Evolutionary conservation across 2,797 vertebrate genomes (phyloP).

Genomic region (Bothrops alternatus): DNA sequence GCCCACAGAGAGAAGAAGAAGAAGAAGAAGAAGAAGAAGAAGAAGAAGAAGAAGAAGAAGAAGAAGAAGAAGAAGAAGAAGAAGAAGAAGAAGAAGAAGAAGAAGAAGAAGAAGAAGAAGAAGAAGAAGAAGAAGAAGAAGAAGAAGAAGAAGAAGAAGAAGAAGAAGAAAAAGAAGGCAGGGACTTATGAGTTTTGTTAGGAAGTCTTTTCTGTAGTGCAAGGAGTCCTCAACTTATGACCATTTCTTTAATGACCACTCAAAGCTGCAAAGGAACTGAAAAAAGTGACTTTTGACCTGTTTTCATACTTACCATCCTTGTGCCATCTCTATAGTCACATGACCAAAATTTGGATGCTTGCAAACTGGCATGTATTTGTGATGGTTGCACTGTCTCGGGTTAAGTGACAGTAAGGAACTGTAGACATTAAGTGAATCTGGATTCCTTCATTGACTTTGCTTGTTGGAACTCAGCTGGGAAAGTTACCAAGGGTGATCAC

Average conservation of each 20-base stretch:
- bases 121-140: neutral
- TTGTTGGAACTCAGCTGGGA: neutral
- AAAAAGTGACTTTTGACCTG: neutral
- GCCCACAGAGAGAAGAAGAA: neutral
- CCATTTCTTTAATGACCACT: neutral
- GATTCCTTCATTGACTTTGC: neutral
- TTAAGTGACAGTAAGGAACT: neutral
- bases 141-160: neutral
- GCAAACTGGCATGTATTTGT: neutral
- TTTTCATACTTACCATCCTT: neutral
- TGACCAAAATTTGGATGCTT: neutral
- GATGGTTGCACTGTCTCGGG: fast-evolving
- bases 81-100: neutral
- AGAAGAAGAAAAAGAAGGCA: neutral
- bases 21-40: neutral
- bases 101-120: no score
- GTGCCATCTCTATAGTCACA: neutral
- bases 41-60: no score
- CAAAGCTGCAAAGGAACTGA: neutral
- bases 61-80: neutral
- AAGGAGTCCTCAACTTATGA: neutral
- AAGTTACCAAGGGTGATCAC: neutral
- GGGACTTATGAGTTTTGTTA: neutral
- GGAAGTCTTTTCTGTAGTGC: neutral
- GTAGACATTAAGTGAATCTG: neutral